Percentiles rank a stretch among this genome's conserved stretches.
These are phyloP conservation scores for Helostoma temminkii DNA, from an alignment of 2,797 vertebrate genomes.

Conservation along the genomic window DNA sequence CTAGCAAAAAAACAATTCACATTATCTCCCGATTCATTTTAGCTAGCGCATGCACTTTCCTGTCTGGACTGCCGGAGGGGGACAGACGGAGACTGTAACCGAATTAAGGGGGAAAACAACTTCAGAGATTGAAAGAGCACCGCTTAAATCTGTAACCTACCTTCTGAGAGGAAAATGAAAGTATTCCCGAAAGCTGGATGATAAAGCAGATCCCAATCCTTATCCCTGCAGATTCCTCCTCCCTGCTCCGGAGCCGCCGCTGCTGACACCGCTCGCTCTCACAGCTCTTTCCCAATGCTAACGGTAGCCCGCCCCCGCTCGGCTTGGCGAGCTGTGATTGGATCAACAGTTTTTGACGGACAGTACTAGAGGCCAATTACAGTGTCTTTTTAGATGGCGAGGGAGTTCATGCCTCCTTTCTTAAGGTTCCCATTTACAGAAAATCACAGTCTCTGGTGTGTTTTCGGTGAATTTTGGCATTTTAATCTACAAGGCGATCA, in stretches of 20 bases:
- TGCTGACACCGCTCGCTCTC: conserved; percentile 65
- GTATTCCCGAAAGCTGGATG: conserved; percentile 69
- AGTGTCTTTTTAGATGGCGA: neutral
- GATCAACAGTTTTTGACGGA: conserved; percentile 31
- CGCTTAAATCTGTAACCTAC: conserved; percentile 60
- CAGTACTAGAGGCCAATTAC: conserved; percentile 63
- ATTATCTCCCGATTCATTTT: conserved; percentile 68
- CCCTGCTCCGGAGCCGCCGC: conserved; percentile 67
- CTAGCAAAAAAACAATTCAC: conserved; percentile 49
- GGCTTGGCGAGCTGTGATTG: conserved; percentile 44
- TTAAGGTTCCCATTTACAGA: conserved; percentile 34
- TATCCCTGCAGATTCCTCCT: conserved; percentile 64
- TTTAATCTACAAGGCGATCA: neutral
- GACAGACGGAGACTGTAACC: conserved; percentile 2
- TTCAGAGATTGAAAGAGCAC: fast-evolving
- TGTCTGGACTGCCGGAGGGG: conserved; percentile 44
- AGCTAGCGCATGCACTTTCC: conserved; percentile 77
- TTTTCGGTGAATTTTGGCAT: neutral
- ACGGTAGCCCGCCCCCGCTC: conserved; percentile 61
- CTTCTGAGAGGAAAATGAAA: conserved; percentile 74
- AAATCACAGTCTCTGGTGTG: conserved; percentile 22
- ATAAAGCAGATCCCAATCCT: conserved; percentile 56
- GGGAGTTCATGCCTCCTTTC: conserved; percentile 4
- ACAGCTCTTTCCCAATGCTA: conserved; percentile 57
- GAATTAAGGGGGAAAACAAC: neutral